Percentiles rank a stretch among this genome's conserved stretches.
Conservation (phyloP, 2,888 invertebrate genomes). For the Drosophila eohydei region DNA sequence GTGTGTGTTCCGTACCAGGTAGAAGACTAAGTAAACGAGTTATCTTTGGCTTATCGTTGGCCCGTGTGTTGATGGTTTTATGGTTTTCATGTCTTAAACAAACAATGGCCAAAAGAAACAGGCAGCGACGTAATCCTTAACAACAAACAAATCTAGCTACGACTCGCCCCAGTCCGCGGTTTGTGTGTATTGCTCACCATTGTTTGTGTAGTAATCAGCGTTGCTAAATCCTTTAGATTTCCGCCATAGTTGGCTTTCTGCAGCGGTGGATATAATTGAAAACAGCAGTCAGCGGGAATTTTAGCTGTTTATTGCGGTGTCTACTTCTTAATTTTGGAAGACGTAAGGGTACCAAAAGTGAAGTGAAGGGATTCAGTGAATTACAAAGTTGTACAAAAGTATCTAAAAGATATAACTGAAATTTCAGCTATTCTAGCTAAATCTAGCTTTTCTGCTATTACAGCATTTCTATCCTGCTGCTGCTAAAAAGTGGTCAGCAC, state of each 20-base stretch:
- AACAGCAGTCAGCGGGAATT: background rate
- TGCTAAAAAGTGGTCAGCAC: conserved; percentile 1
- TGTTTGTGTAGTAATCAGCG: conserved; percentile 32
- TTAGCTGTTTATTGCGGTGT: background rate
- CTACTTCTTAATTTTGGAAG: background rate
- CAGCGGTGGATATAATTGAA: background rate
- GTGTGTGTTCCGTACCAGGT: conserved; percentile 29
- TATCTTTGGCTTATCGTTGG: conserved; percentile 63
- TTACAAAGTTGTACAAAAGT: background rate
- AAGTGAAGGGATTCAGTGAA: background rate
- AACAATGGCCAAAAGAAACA: conserved; percentile 57
- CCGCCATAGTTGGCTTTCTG: background rate
- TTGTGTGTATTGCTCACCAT: conserved; percentile 18
- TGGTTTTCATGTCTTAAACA: conserved; percentile 59
- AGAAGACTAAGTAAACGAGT: conserved; percentile 57
- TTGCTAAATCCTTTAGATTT: background rate
- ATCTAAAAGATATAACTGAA: background rate
- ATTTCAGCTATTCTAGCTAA: background rate
- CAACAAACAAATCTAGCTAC: conserved; percentile 66
- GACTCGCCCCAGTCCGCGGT: conserved; percentile 4
- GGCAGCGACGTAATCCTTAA: conserved; percentile 62
- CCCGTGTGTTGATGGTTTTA: conserved; percentile 69
- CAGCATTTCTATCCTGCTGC: background rate
- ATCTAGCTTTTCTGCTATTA: background rate
- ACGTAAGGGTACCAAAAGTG: background rate